Evolutionary conservation across 2,797 vertebrate species (phyloP).

Genomic region (Epinephelus coioides): DNA sequence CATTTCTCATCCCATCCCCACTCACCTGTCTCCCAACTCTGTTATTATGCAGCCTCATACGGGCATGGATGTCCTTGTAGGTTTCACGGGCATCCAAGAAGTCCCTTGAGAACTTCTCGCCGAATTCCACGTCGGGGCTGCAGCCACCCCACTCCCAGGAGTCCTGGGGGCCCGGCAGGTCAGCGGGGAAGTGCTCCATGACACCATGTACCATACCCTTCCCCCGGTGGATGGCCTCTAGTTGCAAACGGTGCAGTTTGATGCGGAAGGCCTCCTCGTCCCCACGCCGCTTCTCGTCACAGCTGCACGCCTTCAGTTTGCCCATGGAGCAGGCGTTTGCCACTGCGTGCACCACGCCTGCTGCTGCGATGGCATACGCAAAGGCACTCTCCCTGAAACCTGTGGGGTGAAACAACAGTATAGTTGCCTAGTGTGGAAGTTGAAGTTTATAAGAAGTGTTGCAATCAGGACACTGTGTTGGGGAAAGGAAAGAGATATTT

Average conservation of each 20-base stretch:
- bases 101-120: slow-evolving; percentile 97
- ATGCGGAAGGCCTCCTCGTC: slow-evolving; percentile 96
- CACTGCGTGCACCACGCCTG: slow-evolving; percentile 95
- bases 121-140: slow-evolving; percentile 97
- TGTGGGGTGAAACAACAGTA: slow-evolving; percentile 65
- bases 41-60: slow-evolving; percentile 99
- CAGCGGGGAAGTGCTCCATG: slow-evolving; percentile 92
- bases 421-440: not conserved
- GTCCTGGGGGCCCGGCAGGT: slow-evolving; percentile 93
- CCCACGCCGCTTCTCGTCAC: slow-evolving; percentile 93
- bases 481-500: not conserved
- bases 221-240: slow-evolving; percentile 95
- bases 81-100: slow-evolving; percentile 97
- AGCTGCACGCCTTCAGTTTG: slow-evolving; percentile 95
- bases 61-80: slow-evolving; percentile 97
- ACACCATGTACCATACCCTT: slow-evolving; percentile 98
- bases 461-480: slow-evolving; percentile 12
- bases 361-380: slow-evolving; percentile 95
- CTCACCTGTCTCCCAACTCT: slow-evolving; percentile 98
- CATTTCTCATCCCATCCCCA: not conserved
- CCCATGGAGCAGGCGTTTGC: slow-evolving; percentile 97
- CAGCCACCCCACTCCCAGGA: slow-evolving; percentile 99
- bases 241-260: slow-evolving; percentile 94
- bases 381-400: slow-evolving; percentile 98
- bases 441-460: slow-evolving; percentile 7